phyloP scores from a whole-genome alignment of 2,888 invertebrate genomes.

The Cyclophora albipunctata region DNA sequence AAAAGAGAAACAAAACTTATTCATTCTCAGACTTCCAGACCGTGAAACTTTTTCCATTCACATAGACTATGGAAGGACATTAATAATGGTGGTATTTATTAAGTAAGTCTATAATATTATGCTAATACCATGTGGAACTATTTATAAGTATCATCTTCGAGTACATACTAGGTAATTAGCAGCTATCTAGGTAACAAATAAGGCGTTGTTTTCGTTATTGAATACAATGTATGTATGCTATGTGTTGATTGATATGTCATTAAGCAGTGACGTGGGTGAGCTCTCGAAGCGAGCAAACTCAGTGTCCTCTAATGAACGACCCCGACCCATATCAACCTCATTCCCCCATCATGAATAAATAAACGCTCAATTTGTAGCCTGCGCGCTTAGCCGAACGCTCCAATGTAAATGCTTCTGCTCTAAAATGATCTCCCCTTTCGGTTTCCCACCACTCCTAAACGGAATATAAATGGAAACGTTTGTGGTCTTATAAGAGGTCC shows the following conservation, averaged over 20 bases:
- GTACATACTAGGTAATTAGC: too few species aligned
- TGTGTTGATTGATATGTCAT: constrained; percentile 24
- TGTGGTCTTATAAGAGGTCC: constrained; percentile 25
- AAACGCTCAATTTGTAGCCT: constrained; percentile 70
- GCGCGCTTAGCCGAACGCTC: constrained; percentile 56
- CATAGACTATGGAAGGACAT: constrained; percentile 5
- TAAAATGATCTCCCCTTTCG: constrained; percentile 44
- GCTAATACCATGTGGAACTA: background rate
- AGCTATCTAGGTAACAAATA: too few species aligned
- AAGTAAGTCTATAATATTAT: background rate
- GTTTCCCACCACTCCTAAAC: constrained; percentile 24
- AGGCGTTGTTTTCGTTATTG: too few species aligned
- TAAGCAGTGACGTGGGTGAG: constrained; percentile 29
- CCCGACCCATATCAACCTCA: constrained; percentile 68
- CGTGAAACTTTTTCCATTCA: constrained; percentile 10
- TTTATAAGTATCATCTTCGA: too few species aligned
- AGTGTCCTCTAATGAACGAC: constrained; percentile 63
- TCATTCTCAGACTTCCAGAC: constrained; percentile 8
- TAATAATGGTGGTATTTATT: constrained; percentile 1
- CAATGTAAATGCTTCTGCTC: constrained; percentile 45
- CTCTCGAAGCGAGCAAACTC: constrained; percentile 46
- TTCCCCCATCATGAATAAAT: constrained; percentile 70
- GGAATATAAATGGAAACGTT: constrained; percentile 16
- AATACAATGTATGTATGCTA: too few species aligned
- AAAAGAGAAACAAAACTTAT: background rate